phyloP scores from a whole-genome alignment of 2,113 vertebrate species.

The Monopterus albus region DNA sequence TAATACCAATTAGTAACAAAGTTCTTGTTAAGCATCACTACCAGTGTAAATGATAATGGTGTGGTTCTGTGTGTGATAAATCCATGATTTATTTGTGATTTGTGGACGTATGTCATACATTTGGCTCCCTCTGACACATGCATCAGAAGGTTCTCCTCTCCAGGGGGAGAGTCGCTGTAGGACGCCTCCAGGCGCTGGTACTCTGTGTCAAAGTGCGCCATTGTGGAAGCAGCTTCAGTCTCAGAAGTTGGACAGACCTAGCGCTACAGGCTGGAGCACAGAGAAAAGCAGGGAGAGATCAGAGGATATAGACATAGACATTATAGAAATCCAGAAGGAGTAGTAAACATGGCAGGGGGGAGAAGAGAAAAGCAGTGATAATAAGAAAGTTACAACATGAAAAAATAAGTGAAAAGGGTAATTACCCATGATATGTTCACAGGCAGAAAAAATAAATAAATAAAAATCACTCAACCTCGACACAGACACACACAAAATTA shows the following conservation, averaged over 20 bases:
- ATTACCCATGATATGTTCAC: background rate
- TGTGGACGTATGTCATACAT: conserved; percentile 78
- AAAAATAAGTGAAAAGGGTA: background rate
- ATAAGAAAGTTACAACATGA: too few species aligned
- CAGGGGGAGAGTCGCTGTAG: conserved; percentile 93
- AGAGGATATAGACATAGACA: background rate
- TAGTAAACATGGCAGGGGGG: background rate
- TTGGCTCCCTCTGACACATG: conserved; percentile 95
- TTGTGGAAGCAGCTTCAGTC: conserved; percentile 67
- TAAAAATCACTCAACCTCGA: too few species aligned
- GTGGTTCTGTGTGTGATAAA: background rate
- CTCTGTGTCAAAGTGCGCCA: conserved; percentile 95
- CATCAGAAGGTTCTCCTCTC: conserved; percentile 92
- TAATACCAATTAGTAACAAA: conserved; percentile 6
- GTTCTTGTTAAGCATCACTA: background rate
- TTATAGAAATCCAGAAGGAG: too few species aligned
- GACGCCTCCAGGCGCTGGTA: conserved; percentile 96
- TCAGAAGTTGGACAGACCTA: conserved; percentile 21
- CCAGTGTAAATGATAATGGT: background rate
- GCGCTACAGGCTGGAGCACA: conserved; percentile 59
- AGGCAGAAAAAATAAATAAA: too few species aligned
- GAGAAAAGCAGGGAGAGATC: background rate
- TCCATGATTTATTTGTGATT: conserved; percentile 4
- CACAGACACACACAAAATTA: background rate
- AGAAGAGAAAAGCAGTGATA: background rate